Conservation (phyloP, 2,113 vertebrate species). For the Oryzias celebensis region DNA sequence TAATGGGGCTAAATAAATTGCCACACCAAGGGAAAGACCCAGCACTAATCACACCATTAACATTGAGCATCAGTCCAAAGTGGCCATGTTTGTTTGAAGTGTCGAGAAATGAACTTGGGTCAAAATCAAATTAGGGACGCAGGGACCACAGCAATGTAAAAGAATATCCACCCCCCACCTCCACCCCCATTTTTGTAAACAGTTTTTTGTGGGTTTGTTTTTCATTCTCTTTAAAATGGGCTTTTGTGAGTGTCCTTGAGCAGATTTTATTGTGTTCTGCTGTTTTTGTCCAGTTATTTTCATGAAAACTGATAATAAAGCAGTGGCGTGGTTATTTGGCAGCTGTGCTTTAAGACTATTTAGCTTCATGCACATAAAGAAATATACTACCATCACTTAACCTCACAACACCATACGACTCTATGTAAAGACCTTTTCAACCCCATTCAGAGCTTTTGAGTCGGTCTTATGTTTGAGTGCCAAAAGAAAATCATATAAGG, state of each 20-base stretch:
- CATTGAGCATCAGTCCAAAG: slow-evolving; percentile 64
- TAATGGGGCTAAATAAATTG: slow-evolving; percentile 75
- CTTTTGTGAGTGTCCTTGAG: slow-evolving; percentile 22
- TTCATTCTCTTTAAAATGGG: slow-evolving; percentile 11
- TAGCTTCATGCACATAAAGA: slow-evolving; percentile 41
- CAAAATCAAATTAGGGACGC: slow-evolving; percentile 60
- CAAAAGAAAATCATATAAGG: slow-evolving; percentile 26
- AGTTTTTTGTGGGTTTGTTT: slow-evolving; percentile 15
- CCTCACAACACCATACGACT: slow-evolving; percentile 53
- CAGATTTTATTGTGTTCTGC: slow-evolving; percentile 10
- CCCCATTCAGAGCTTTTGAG: slow-evolving; percentile 54
- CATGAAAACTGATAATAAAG: slow-evolving; percentile 17
- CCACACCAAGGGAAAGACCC: slow-evolving; percentile 65
- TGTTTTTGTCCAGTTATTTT: background rate
- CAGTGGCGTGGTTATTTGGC: slow-evolving; percentile 52
- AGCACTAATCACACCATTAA: slow-evolving; percentile 74
- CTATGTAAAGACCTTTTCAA: slow-evolving; percentile 60
- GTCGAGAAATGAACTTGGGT: slow-evolving; percentile 58
- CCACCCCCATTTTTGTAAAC: slow-evolving; percentile 20
- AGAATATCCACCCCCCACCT: background rate
- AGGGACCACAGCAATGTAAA: slow-evolving; percentile 35
- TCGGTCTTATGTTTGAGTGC: slow-evolving; percentile 55
- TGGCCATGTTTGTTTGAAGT: slow-evolving; percentile 66
- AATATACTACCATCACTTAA: slow-evolving; percentile 51
- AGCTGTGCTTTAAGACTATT: slow-evolving; percentile 50